A percentile compares a stretch with the other conserved stretches of the same genome.
phyloP scores from a whole-genome alignment of 2,888 invertebrate genomes.

The Synanthedon formicaeformis region DNA sequence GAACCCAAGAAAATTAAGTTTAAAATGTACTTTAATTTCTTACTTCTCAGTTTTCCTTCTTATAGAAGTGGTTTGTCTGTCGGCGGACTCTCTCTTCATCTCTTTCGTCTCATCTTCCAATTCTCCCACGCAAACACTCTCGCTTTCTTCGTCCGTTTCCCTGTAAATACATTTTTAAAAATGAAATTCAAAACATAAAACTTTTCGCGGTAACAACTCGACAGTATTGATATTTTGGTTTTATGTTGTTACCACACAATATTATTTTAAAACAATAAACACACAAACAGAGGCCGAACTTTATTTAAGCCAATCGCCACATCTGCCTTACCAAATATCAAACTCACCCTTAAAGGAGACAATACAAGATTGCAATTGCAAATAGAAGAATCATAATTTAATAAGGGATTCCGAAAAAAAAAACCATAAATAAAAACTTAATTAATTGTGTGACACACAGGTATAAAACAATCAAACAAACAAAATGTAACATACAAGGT shows the following conservation, averaged over 20 bases:
- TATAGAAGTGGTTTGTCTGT: slow-evolving; percentile 46
- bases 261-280: too few species aligned
- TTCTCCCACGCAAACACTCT: slow-evolving; percentile 51
- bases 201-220: too few species aligned
- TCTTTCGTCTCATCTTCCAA: slow-evolving; percentile 49
- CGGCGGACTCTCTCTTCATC: slow-evolving; percentile 39
- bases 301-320: too few species aligned
- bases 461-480: slow-evolving; percentile 5
- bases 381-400: too few species aligned
- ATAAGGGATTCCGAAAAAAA: too few species aligned
- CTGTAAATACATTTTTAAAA: slow-evolving; percentile 17
- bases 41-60: slow-evolving; percentile 56
- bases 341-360: too few species aligned
- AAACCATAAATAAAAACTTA: not conserved
- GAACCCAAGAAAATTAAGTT: not conserved
- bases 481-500: slow-evolving; percentile 1
- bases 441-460: not conserved
- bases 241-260: not conserved
- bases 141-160: slow-evolving; percentile 61
- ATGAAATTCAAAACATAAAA: not conserved
- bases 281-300: too few species aligned
- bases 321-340: too few species aligned
- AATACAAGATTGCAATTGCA: too few species aligned
- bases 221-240: not conserved
- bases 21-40: slow-evolving; percentile 14